These are phyloP conservation scores for Philypnodon macrostomus DNA, from an alignment of 2,797 vertebrate species.

Conservation along the genomic window DNA sequence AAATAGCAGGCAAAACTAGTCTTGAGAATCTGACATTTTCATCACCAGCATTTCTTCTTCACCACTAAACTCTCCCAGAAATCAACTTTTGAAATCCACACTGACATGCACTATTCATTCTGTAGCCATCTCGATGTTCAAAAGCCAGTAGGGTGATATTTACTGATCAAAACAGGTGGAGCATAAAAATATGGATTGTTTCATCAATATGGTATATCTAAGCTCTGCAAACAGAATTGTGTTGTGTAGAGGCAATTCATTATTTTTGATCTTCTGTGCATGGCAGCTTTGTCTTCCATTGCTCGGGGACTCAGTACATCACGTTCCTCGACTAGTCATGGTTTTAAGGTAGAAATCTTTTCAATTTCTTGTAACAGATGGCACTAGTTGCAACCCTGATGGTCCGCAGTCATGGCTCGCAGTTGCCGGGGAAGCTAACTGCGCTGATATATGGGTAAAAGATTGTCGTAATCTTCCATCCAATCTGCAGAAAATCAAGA, in stretches of 20 bases:
- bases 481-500: constrained; percentile 76
- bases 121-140: not conserved
- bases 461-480: constrained; percentile 68
- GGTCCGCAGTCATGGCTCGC: constrained; percentile 59
- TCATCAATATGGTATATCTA: not conserved
- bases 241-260: constrained; percentile 20
- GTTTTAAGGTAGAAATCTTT: too few species aligned
- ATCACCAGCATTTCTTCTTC: constrained; percentile 4
- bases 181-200: constrained; percentile 1
- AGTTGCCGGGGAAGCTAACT: constrained; percentile 59
- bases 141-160: not conserved
- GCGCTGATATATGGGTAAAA: constrained; percentile 66
- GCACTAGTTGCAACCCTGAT: constrained; percentile 64
- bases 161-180: constrained; percentile 16
- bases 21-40: not conserved
- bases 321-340: constrained; percentile 32
- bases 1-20: not conserved
- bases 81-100: not conserved
- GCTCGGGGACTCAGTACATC: constrained; percentile 43
- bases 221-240: constrained; percentile 20
- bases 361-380: too few species aligned
- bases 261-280: constrained; percentile 29
- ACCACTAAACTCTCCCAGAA: too few species aligned
- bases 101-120: not conserved
- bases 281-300: constrained; percentile 31